Base-by-base conservation (phyloP, 2,888 invertebrate species). In the Xestia c-nigrum region DNA sequence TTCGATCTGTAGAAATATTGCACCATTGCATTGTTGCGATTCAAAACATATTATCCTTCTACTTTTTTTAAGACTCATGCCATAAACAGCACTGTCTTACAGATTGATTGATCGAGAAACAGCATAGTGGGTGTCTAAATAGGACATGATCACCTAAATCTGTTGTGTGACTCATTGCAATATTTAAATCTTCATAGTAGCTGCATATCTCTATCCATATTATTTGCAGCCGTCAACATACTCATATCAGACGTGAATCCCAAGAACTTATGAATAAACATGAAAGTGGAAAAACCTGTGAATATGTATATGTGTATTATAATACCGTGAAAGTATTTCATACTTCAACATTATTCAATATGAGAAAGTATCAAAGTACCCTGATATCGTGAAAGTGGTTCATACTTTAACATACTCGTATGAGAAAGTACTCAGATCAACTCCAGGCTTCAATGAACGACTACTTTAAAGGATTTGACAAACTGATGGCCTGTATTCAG, bases 161-260 rank as follows among this genome's bases (percentile, higher is more conserved):
- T 52, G 12, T 14, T 10, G n/a, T 57, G 7, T 78, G 78, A 78
- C 57, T 80, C 78, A 77, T n/a, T 43, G 52, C 24, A 55, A 64
- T 72, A 43, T 72, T 72, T 19, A 50, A 64, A 80, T 80, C 64
- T 65, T 31, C 24, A 65, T 46, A 46, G 80, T 59, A 78, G 43
- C 38, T 38, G 19, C 12, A 21, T 78, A 66, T 78, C 74, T 80
- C 0, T 50, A 80, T 73, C 80, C n/a, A 46, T 52, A 65, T 9
- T 50, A 65, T 78, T 78, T 65, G 16, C 24, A 80, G 16, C 38
- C 24, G 24, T 73, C 57, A 59, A 52, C n/a, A 57, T 7, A 7
- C 16, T 40, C 16, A 59, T 81, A 81, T 65, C 78, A 80, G 21
- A 72, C 50, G 46, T 43, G 16, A 46, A 21, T 38, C 16, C 24